Percentiles rank a stretch among this genome's conserved stretches.
These are phyloP conservation scores for Paramisgurnus dabryanus DNA, from an alignment of 2,113 vertebrate genomes.

Conservation along the genomic window DNA sequence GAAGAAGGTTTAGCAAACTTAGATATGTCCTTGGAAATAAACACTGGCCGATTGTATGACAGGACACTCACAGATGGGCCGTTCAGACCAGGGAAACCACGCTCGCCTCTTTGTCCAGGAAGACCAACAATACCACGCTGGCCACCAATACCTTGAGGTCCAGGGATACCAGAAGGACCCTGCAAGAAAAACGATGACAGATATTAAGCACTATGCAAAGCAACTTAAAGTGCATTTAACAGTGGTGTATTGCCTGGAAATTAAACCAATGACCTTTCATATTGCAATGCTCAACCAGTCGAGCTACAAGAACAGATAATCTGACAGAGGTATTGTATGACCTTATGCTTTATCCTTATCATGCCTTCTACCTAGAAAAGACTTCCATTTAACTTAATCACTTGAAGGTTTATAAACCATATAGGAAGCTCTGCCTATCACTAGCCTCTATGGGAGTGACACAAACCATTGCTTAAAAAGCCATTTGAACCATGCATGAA, in stretches of 20 bases:
- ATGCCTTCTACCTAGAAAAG: too few relatives aligned
- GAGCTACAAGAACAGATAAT: too few relatives aligned
- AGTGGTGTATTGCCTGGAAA: too few relatives aligned
- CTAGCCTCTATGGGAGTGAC: neutral
- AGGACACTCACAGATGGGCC: slow-evolving; percentile 84
- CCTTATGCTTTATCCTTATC: too few relatives aligned
- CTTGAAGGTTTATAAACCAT: neutral
- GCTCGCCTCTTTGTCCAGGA: slow-evolving; percentile 91
- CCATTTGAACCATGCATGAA: neutral
- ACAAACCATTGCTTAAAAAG: neutral
- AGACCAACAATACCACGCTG: slow-evolving; percentile 92
- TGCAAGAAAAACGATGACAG: slow-evolving; percentile 57
- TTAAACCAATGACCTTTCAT: too few relatives aligned
- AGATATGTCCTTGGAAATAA: neutral
- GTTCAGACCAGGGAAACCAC: slow-evolving; percentile 89
- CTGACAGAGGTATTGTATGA: too few relatives aligned
- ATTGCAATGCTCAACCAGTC: too few relatives aligned
- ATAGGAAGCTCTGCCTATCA: neutral
- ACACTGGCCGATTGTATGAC: neutral
- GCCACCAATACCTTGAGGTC: slow-evolving; percentile 89
- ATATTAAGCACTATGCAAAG: neutral
- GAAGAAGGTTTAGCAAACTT: neutral
- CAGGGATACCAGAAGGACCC: slow-evolving; percentile 85
- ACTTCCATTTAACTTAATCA: neutral
- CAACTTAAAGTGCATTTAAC: too few relatives aligned